Conservation (phyloP, 2,888 invertebrate genomes). For the Atethmia centrago region DNA sequence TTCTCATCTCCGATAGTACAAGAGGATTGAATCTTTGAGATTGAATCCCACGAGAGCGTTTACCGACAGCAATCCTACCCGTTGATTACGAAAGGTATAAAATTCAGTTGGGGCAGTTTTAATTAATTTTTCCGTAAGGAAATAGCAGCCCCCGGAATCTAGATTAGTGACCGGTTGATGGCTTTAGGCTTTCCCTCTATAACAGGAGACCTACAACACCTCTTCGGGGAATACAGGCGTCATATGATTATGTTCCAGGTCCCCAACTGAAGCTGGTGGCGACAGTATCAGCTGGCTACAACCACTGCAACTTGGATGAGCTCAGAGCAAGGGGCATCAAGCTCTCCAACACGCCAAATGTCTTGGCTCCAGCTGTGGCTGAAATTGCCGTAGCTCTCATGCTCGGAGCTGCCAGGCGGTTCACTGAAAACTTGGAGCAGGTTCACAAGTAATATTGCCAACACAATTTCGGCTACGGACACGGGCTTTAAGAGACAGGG, state of each 20-base stretch:
- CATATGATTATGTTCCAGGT: constrained; percentile 82
- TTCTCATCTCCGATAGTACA: constrained; percentile 13
- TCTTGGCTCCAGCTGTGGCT: constrained; percentile 94
- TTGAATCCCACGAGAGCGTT: background rate
- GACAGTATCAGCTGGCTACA: constrained; percentile 96
- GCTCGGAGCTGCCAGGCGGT: constrained; percentile 93
- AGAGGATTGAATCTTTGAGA: background rate
- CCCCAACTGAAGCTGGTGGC: constrained; percentile 94
- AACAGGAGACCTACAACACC: background rate
- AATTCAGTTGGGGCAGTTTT: background rate
- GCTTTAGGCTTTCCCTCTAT: background rate
- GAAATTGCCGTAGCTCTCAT: constrained; percentile 95
- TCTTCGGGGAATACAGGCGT: background rate
- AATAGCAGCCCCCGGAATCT: background rate
- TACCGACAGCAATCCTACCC: too few relatives aligned
- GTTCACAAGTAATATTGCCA: constrained; percentile 90
- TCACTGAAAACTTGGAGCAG: constrained; percentile 94
- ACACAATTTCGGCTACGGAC: background rate
- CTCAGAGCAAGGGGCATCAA: constrained; percentile 94
- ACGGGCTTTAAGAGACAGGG: background rate
- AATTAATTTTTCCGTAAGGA: background rate
- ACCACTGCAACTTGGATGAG: constrained; percentile 95
- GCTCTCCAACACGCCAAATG: constrained; percentile 95
- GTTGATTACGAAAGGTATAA: background rate
- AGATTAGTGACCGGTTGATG: background rate